A percentile compares a stretch with the other conserved stretches of the same genome.
Conservation (phyloP, 2,113 vertebrate species). For the Cygnus atratus region DNA sequence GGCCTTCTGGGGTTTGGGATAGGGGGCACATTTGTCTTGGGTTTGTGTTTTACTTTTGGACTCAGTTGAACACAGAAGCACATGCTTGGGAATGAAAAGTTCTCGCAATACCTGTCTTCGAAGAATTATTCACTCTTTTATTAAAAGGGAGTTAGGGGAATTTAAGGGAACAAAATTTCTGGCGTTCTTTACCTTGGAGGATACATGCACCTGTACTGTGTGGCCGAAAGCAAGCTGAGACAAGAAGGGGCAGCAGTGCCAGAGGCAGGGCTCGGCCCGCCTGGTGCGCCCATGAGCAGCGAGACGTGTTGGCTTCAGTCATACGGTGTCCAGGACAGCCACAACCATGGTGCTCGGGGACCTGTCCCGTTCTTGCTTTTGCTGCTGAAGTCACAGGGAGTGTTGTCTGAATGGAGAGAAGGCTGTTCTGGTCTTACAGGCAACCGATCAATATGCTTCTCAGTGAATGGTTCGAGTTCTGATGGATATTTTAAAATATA, state of each 20-base stretch:
- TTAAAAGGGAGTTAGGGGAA: not conserved
- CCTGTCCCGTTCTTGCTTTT: not conserved
- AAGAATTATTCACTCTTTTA: not conserved
- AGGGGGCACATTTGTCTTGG: not conserved
- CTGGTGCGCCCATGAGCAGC: too few species aligned
- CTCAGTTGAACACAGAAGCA: not conserved
- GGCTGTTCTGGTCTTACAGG: not conserved
- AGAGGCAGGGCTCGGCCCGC: too few species aligned
- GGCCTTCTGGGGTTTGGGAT: not conserved
- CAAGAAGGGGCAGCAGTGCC: too few species aligned
- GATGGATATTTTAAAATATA: not conserved
- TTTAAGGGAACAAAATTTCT: not conserved
- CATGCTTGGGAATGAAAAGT: rapidly evolving
- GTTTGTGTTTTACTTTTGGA: not conserved
- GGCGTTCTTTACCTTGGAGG: not conserved
- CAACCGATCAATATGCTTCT: not conserved
- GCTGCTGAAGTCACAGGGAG: not conserved
- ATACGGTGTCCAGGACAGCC: too few species aligned
- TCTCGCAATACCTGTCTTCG: not conserved
- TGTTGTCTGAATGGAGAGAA: not conserved
- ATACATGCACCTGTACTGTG: not conserved
- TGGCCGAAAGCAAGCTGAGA: not conserved
- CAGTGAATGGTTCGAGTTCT: not conserved
- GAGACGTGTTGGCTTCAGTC: not conserved
- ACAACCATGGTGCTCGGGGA: not conserved